Evolutionary conservation across 2,797 vertebrate genomes (phyloP).

Genomic region (Hemibagrus guttatus): DNA sequence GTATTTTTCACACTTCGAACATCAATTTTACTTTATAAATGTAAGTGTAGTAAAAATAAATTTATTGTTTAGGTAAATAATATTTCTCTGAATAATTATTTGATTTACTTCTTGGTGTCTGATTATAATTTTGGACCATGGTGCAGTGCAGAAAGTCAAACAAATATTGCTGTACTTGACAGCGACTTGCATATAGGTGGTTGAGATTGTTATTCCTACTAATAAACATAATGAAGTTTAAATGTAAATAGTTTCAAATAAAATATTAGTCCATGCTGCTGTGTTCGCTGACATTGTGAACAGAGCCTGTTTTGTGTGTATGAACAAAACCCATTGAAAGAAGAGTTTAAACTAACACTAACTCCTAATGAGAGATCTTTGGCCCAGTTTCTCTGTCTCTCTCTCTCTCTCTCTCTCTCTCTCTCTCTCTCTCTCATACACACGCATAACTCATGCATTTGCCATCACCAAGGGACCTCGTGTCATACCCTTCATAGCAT

Average conservation of each 20-base stretch:
- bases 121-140: neutral
- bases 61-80: neutral
- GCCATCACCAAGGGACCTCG: slow-evolving; percentile 53
- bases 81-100: neutral
- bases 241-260: neutral
- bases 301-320: neutral
- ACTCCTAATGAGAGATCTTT: slow-evolving; percentile 49
- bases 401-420: neutral
- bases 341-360: slow-evolving; percentile 40
- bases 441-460: neutral
- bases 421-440: neutral
- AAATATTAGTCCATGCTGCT: neutral
- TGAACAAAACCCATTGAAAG: slow-evolving; percentile 19
- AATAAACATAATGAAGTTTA: neutral
- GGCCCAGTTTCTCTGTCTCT: slow-evolving; percentile 22
- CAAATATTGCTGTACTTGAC: neutral
- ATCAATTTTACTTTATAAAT: no score
- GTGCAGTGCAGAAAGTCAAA: neutral
- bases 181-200: neutral
- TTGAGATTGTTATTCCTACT: neutral
- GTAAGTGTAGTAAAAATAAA: neutral
- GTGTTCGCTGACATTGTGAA: neutral
- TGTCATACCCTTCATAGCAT: slow-evolving; percentile 67
- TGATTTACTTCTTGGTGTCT: neutral
- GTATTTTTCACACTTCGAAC: neutral